Percentiles rank a stretch among this genome's conserved stretches.
Conservation (phyloP, 2,888 invertebrate species). For the Drosophila setosimentum region DNA sequence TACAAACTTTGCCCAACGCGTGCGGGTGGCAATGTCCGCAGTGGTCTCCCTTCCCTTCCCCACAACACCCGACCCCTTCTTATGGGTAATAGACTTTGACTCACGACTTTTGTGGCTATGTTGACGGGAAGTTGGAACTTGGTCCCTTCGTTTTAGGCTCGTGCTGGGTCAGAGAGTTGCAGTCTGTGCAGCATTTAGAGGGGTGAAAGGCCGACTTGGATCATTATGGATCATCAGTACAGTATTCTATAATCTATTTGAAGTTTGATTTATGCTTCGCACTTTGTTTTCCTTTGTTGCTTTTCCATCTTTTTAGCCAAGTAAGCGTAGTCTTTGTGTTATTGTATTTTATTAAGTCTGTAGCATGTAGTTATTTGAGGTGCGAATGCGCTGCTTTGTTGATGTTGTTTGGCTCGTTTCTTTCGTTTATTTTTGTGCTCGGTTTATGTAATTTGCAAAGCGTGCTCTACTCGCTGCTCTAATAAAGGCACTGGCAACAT, state of each 20-base stretch:
- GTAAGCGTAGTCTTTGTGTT: constrained; percentile 30
- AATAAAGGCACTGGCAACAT: constrained; percentile 58
- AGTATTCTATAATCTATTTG: constrained; percentile 71
- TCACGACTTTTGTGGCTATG: constrained; percentile 43
- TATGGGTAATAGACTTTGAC: constrained; percentile 15
- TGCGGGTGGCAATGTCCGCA: constrained; percentile 70
- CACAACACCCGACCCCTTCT: not conserved
- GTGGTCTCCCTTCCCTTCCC: not conserved
- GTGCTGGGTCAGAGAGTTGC: constrained; percentile 69
- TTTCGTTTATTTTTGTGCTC: constrained; percentile 31
- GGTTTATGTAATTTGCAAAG: constrained; percentile 73
- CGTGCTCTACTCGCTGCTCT: constrained; percentile 63
- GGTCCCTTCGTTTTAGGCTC: constrained; percentile 58
- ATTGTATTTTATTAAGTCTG: not conserved
- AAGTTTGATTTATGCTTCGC: constrained; percentile 67
- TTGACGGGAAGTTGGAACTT: constrained; percentile 22
- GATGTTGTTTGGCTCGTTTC: constrained; percentile 45
- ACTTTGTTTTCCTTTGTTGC: constrained; percentile 31
- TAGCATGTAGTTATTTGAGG: constrained; percentile 37
- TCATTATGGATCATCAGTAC: constrained; percentile 23
- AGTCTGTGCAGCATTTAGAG: constrained; percentile 23
- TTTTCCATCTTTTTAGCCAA: constrained; percentile 21
- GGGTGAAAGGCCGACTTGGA: constrained; percentile 68
- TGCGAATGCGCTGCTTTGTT: constrained; percentile 63
- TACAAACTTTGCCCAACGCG: constrained; percentile 35